Base-by-base conservation (phyloP, 1,140 invertebrate genomes). In the Harlomillsia oculata region DNA sequence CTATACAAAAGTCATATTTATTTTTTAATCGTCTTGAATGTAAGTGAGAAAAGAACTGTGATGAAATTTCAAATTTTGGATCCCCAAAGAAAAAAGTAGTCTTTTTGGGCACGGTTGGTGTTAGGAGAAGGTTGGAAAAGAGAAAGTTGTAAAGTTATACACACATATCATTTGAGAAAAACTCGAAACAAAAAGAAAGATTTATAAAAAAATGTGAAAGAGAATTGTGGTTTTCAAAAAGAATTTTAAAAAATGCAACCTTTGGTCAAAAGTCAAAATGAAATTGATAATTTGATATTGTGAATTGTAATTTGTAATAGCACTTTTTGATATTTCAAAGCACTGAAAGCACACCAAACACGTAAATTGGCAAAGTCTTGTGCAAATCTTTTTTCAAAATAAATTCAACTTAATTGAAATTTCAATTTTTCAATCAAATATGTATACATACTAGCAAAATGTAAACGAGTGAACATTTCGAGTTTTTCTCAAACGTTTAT, bases 401-500 rank as follows among this genome's bases (percentile, higher is more conserved):
- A 30, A 30, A 46, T 34, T n/a, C 32, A 34, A 9, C n/a, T 28
- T 46, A 5, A 29, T 30, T 18, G 20, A 51, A 9, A 21, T 32
- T 34, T 32, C 30, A 54, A 30, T 45, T 28, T 23, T 56, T 55
- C 18, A 23, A 34, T 34, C 25, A 49, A 28, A 37, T 37, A 40
- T 16, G 26, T 20, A 40, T 20, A 37, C n/a, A n/a, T n/a, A n/a
- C n/a, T n/a, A n/a, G n/a, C n/a, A n/a, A n/a, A n/a, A n/a, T n/a
- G 25, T n/a, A 23, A n/a, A 43, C 16, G 13, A 21, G 34, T 43
- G 46, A 52, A 46, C 39, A 34, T 51, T 28, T 34, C 26, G 53
- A 59, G 54, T 60, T 63, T 56, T 63, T 64, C 55, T 64, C 59
- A 56, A 46, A 46, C 34, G 25, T 48, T 32, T 48, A 32, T 32